Conservation (phyloP, 2,113 vertebrate species). For the Heloderma charlesbogerti region DNA sequence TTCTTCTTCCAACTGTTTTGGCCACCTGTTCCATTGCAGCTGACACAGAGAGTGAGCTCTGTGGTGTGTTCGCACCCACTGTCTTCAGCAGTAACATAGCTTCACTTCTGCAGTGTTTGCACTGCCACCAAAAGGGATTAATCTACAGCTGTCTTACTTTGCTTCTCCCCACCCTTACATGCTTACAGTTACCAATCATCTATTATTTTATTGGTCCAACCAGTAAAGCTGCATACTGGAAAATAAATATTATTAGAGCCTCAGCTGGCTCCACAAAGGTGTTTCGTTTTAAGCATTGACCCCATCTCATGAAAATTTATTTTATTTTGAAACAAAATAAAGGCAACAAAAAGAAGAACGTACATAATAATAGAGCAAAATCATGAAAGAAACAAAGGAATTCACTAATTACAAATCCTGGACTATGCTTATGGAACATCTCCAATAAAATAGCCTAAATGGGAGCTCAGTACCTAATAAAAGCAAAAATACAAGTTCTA, state of each 20-base stretch:
- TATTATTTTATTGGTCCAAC: slow-evolving; percentile 7
- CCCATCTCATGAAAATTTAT: not conserved
- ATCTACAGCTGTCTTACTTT: not conserved
- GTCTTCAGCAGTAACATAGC: not conserved
- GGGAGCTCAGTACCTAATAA: no score
- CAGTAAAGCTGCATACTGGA: not conserved
- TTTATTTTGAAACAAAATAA: no score
- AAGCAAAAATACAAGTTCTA: no score
- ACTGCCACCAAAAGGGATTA: not conserved
- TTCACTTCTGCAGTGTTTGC: not conserved
- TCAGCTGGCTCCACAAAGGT: not conserved
- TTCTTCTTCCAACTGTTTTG: not conserved
- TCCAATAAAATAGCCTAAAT: no score
- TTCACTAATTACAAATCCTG: no score
- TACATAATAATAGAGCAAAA: no score
- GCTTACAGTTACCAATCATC: not conserved
- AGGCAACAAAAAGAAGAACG: no score
- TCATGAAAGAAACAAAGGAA: no score
- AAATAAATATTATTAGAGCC: not conserved
- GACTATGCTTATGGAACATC: no score
- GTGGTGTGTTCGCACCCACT: not conserved
- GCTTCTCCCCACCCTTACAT: not conserved
- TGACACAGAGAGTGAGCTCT: not conserved
- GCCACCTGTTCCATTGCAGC: not conserved
- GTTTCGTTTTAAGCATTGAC: not conserved